Conservation (phyloP, 2,113 vertebrate species). For the Protobothrops mucrosquamatus region DNA sequence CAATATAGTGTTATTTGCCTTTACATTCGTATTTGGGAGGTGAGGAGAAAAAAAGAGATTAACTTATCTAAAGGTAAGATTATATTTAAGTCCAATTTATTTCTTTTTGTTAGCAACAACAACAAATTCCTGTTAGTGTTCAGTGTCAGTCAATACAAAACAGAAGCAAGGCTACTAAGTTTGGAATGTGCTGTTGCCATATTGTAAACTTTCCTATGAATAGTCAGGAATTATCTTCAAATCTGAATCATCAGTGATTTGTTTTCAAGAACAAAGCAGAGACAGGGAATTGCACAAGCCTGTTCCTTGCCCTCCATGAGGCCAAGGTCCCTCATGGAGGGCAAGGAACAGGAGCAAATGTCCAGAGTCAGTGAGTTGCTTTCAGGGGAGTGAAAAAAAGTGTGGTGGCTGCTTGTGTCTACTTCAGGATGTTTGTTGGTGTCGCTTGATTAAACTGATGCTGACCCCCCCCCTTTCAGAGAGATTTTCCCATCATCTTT, state of each 20-base stretch:
- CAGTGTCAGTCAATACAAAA: neutral
- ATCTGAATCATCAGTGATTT: neutral
- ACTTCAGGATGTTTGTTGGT: neutral
- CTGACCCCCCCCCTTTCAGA: neutral
- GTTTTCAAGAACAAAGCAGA: neutral
- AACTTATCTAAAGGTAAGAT: neutral
- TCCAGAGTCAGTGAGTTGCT: neutral
- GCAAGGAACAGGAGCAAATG: neutral
- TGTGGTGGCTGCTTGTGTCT: neutral
- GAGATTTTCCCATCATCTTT: neutral
- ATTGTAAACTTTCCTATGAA: neutral
- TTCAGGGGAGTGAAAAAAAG: neutral
- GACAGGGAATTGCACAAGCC: neutral
- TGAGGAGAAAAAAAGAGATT: neutral
- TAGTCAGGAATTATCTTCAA: neutral
- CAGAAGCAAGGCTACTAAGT: neutral
- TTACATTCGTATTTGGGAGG: neutral
- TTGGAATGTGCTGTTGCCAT: neutral
- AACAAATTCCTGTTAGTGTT: neutral
- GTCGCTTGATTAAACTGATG: neutral
- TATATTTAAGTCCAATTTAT: neutral
- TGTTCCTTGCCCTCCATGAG: no score
- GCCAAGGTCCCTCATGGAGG: neutral
- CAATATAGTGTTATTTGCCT: neutral
- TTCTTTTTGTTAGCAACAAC: neutral